These are phyloP conservation scores for Lysiphlebus fabarum DNA, from an alignment of 1,140 invertebrate species.

Conservation along the genomic window DNA sequence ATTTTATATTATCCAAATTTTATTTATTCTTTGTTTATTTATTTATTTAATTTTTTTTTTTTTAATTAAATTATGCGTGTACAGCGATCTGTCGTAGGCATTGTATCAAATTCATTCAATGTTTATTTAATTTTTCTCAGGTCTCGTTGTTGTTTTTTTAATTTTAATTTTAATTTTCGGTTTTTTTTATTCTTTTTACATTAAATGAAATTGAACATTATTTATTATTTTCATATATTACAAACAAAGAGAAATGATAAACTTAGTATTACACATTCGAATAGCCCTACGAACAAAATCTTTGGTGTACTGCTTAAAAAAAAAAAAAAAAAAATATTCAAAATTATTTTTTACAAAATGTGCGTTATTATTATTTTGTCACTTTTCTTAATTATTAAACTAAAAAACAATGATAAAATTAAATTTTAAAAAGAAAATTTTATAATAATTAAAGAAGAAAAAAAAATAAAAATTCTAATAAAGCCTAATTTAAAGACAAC, in stretches of 20 bases:
- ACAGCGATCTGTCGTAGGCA: conserved; percentile 34
- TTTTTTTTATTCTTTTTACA: background rate
- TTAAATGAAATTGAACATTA: background rate
- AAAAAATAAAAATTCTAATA: conserved; percentile 2
- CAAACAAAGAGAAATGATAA: conserved; percentile 18
- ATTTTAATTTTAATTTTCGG: background rate
- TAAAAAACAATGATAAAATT: conserved; percentile 27
- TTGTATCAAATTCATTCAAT: conserved; percentile 25
- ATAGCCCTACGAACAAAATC: conserved; percentile 38
- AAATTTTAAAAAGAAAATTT: background rate
- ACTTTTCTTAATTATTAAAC: conserved; percentile 34
- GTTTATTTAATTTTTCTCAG: conserved; percentile 23
- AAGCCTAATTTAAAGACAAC: conserved; percentile 26
- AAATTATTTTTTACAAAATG: conserved; percentile 29
- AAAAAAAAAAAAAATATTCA: conserved; percentile 30
- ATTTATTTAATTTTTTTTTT: conserved; percentile 18
- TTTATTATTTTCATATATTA: conserved; percentile 4
- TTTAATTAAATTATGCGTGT: conserved; percentile 26
- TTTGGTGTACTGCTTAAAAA: conserved; percentile 45
- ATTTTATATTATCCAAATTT: background rate
- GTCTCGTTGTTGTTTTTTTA: conserved; percentile 24
- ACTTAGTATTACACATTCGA: conserved; percentile 30
- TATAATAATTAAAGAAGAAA: conserved; percentile 6
- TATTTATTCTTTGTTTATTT: conserved; percentile 5
- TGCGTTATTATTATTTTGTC: conserved; percentile 32